Conservation (phyloP, 2,113 vertebrate genomes). For the Pterocles burchelli region DNA sequence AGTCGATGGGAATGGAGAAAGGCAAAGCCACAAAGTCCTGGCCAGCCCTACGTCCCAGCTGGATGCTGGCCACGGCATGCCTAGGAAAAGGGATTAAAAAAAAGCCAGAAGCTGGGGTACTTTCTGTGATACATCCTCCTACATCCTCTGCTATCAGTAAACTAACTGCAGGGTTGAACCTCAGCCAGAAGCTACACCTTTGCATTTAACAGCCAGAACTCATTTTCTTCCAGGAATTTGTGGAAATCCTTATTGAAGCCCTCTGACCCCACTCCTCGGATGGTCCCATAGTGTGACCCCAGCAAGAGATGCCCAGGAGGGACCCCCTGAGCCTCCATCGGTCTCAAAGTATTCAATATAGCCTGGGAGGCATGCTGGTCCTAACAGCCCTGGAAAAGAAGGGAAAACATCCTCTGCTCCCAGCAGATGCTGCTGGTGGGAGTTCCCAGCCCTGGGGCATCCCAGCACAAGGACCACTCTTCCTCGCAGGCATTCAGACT, state of each 20-base stretch:
- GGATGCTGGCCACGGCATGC: not conserved
- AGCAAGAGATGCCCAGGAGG: not conserved
- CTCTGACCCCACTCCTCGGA: not conserved
- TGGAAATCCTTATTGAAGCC: not conserved
- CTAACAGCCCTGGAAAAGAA: not conserved
- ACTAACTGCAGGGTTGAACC: not conserved
- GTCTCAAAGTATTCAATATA: not conserved
- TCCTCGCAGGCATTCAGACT: not conserved
- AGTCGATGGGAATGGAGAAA: not conserved
- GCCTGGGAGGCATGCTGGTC: not conserved
- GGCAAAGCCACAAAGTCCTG: not conserved
- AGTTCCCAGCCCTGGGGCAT: not conserved
- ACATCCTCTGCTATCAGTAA: not conserved
- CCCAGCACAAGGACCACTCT: not conserved
- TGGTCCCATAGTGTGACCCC: not conserved
- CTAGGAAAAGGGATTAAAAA: not conserved
- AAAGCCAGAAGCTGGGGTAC: not conserved
- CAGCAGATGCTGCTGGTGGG: not conserved
- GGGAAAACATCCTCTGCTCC: not conserved
- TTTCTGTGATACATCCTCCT: not conserved
- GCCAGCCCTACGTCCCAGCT: rapidly evolving
- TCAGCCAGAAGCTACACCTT: not conserved
- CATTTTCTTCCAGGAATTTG: not conserved
- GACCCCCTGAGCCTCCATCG: not conserved
- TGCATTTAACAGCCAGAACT: not conserved